phyloP scores from a whole-genome alignment of 2,113 vertebrate genomes.

The Misgurnus anguillicaudatus region DNA sequence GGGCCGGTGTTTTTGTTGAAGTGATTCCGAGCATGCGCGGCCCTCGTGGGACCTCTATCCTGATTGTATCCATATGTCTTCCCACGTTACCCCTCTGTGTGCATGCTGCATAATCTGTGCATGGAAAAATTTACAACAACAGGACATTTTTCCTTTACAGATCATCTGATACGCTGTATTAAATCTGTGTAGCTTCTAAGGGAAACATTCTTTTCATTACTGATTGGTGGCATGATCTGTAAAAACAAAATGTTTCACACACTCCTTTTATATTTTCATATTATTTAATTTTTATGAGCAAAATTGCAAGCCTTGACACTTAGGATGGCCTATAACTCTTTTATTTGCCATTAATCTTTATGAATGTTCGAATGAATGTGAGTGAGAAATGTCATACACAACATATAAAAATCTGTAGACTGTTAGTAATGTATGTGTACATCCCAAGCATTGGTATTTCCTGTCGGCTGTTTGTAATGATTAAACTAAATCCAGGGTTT shows the following conservation, averaged over 20 bases:
- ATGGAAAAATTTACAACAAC: slow-evolving; percentile 51
- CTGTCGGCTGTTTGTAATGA: neutral
- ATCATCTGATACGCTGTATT: slow-evolving; percentile 60
- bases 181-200: slow-evolving; percentile 67
- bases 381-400: too few species aligned
- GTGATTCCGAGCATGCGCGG: slow-evolving; percentile 25
- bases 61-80: slow-evolving; percentile 54
- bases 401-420: too few species aligned
- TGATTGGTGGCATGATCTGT: slow-evolving; percentile 6
- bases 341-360: neutral
- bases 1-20: slow-evolving; percentile 42
- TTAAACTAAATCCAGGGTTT: slow-evolving; percentile 4
- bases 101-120: slow-evolving; percentile 23
- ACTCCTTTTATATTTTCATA: slow-evolving; percentile 47
- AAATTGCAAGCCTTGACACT: neutral
- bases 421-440: too few species aligned
- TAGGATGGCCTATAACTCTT: slow-evolving; percentile 37
- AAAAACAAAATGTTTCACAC: slow-evolving; percentile 33
- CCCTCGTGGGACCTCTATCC: slow-evolving; percentile 23
- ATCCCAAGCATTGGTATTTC: neutral
- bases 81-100: slow-evolving; percentile 38
- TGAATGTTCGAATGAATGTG: too few species aligned
- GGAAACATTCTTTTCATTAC: slow-evolving; percentile 72
- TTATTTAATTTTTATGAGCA: neutral
- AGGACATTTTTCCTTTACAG: slow-evolving; percentile 61